These are phyloP conservation scores for Psittacus erithacus DNA, from an alignment of 2,113 vertebrate genomes.

Conservation along the genomic window DNA sequence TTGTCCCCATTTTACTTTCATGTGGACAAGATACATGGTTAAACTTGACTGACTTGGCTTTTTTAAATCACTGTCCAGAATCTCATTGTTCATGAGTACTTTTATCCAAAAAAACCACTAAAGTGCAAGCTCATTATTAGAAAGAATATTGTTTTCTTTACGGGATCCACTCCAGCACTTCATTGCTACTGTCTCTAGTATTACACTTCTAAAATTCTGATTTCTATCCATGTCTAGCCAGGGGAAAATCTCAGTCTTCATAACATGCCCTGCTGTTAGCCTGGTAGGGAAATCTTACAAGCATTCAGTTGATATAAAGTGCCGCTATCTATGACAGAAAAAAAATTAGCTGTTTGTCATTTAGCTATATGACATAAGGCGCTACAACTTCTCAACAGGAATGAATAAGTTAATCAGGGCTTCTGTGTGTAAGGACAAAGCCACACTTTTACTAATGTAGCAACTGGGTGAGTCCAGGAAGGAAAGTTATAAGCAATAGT, in stretches of 20 bases:
- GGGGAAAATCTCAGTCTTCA: not conserved
- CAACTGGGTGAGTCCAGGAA: not conserved
- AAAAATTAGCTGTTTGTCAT: not conserved
- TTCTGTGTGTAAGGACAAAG: not conserved
- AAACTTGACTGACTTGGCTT: not conserved
- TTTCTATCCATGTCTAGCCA: not conserved
- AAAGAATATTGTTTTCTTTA: not conserved
- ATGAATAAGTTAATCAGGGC: not conserved
- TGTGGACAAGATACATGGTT: not conserved
- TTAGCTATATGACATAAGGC: not conserved
- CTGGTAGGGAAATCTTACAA: not conserved
- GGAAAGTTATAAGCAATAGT: not conserved
- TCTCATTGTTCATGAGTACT: not conserved
- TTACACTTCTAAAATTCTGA: not conserved
- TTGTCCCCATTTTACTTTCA: not conserved
- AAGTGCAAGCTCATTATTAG: not conserved
- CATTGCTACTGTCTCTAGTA: not conserved
- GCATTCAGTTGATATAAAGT: not conserved
- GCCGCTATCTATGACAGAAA: not conserved
- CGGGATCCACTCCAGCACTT: not conserved
- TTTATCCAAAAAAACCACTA: not conserved
- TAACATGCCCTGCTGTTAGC: not conserved
- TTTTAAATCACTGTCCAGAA: not conserved
- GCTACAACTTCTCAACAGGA: not conserved
- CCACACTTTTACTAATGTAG: not conserved